Evolutionary conservation across 2,113 vertebrate genomes (phyloP).

Genomic region (Microtus oregoni): DNA sequence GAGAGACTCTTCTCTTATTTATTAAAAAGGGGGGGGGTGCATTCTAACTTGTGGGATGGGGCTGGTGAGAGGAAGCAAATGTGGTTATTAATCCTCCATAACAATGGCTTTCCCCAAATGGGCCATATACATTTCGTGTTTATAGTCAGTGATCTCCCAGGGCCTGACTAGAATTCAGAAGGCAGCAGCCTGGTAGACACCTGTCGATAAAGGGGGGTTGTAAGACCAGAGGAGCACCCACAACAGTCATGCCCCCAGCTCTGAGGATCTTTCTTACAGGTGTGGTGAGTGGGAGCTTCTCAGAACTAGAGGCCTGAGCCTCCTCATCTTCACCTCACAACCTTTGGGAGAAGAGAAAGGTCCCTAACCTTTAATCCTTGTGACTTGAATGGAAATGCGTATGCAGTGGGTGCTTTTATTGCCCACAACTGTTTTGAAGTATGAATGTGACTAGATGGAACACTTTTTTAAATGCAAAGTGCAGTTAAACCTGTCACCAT

Average conservation of each 20-base stretch:
- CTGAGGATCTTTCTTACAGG: neutral
- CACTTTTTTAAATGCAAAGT: slow-evolving; percentile 33
- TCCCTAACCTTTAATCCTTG: slow-evolving; percentile 13
- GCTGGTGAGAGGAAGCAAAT: neutral
- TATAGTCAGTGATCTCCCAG: neutral
- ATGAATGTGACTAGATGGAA: neutral
- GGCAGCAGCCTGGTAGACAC: slow-evolving; percentile 7
- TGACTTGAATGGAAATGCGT: neutral
- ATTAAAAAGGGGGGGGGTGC: neutral
- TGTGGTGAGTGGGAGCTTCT: neutral
- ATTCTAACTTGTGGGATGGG: neutral
- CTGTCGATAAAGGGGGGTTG: slow-evolving; percentile 65
- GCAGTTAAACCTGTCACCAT: neutral
- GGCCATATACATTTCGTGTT: neutral
- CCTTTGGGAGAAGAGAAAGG: neutral
- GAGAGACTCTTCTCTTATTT: neutral
- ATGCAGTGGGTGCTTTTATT: slow-evolving; percentile 51
- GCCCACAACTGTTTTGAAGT: slow-evolving; percentile 59
- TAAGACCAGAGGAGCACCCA: slow-evolving; percentile 17
- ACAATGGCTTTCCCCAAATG: neutral
- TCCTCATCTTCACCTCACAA: slow-evolving; percentile 58
- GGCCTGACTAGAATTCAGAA: slow-evolving; percentile 23
- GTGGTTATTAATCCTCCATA: neutral
- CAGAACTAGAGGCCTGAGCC: neutral
- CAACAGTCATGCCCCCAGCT: neutral